Evolutionary conservation across 2,113 vertebrate genomes (phyloP).

Genomic region (Erythrocercus mccallii): DNA sequence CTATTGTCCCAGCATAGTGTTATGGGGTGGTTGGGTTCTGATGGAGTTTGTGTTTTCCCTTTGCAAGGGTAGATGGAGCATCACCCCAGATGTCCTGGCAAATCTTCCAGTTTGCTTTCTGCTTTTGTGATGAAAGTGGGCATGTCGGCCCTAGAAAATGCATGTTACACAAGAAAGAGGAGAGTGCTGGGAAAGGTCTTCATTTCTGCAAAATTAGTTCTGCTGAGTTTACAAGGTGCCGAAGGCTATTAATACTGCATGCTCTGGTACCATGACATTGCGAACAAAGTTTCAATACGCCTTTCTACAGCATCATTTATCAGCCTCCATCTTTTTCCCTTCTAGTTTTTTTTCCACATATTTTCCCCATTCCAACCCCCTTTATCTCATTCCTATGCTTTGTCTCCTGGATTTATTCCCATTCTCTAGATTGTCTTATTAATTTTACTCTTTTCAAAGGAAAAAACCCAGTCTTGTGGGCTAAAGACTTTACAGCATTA

Average conservation of each 20-base stretch:
- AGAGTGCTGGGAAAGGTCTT: slow-evolving; percentile 23
- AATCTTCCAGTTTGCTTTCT: not conserved
- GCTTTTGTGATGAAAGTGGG: not conserved
- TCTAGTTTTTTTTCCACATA: slow-evolving; percentile 12
- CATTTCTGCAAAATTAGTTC: slow-evolving; percentile 24
- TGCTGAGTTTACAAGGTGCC: slow-evolving; percentile 47
- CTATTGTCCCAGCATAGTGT: not conserved
- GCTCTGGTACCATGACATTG: slow-evolving; percentile 8
- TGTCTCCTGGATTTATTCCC: slow-evolving; percentile 28
- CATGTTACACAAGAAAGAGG: not conserved
- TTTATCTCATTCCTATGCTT: not conserved
- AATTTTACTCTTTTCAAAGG: slow-evolving; percentile 29
- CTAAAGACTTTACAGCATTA: slow-evolving; percentile 43
- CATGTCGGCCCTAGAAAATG: not conserved
- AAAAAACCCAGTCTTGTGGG: not conserved
- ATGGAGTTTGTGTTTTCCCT: not conserved
- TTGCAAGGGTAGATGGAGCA: not conserved
- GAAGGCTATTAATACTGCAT: slow-evolving; percentile 12
- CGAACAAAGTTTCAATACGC: slow-evolving; percentile 11
- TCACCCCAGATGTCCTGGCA: not conserved
- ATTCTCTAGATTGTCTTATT: slow-evolving; percentile 29
- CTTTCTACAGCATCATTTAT: slow-evolving; percentile 15
- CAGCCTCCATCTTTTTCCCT: not conserved
- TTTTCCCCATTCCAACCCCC: accelerated
- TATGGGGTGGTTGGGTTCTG: not conserved